Evolutionary conservation across 2,888 invertebrate genomes (phyloP).

Genomic region (Eulithis prunata): DNA sequence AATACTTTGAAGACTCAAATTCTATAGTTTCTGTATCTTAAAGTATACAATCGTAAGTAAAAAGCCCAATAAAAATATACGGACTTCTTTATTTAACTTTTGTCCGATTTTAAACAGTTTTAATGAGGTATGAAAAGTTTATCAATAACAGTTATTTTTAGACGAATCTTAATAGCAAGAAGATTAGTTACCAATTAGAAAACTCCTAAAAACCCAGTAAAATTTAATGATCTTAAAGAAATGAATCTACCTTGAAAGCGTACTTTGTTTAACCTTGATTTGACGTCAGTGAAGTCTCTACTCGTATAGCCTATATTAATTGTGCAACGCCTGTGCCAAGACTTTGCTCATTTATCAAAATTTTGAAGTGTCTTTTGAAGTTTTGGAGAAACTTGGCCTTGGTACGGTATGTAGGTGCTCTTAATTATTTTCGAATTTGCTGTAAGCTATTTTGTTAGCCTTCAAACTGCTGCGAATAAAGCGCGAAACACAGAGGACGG

Average conservation of each 20-base stretch:
- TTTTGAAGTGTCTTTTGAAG: too few relatives aligned
- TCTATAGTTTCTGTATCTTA: too few relatives aligned
- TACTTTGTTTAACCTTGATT: slow-evolving; percentile 6
- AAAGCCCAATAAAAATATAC: too few relatives aligned
- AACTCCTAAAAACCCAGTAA: slow-evolving; percentile 34
- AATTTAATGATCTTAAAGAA: slow-evolving; percentile 33
- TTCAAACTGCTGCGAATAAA: neutral
- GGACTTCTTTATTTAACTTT: too few relatives aligned
- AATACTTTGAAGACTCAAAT: too few relatives aligned
- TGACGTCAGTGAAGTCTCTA: neutral
- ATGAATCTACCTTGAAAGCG: slow-evolving; percentile 23
- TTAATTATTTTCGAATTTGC: neutral
- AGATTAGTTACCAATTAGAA: slow-evolving; percentile 10
- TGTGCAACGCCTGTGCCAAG: neutral
- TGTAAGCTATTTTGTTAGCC: neutral
- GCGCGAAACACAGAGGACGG: too few relatives aligned
- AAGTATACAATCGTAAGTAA: too few relatives aligned
- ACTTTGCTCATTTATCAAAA: slow-evolving; percentile 1
- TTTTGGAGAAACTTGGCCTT: too few relatives aligned
- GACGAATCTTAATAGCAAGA: neutral
- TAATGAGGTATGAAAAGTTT: slow-evolving; percentile 17
- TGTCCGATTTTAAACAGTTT: neutral
- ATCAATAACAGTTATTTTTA: slow-evolving; percentile 9
- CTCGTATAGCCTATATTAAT: slow-evolving; percentile 1
- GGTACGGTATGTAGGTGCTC: too few relatives aligned